Base-by-base conservation (phyloP, 2,797 vertebrate genomes). In the Trachops cirrhosus region DNA sequence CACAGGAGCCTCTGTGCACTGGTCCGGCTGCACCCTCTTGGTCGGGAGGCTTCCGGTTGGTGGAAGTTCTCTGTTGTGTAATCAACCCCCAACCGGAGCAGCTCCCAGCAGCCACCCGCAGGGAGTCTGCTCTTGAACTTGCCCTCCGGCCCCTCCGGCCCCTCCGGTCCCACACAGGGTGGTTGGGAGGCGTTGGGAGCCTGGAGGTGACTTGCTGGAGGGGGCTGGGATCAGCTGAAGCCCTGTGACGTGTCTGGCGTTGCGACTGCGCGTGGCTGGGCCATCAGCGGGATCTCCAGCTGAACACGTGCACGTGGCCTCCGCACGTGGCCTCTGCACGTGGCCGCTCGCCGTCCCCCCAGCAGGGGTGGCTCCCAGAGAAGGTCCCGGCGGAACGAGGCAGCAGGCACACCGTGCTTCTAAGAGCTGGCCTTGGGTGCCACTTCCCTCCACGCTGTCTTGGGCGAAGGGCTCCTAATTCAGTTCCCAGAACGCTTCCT, bases 111-210 rank as follows among this genome's bases (percentile, higher is more conserved):
- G 29, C n/a, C 83, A 4, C 6, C 16, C 3, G 68, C 52, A 22
- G 64, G 71, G 75, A 46, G 9, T 89, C 94, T 93, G 84, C 26
- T 92, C 84, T 32, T 62, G 46, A 95, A 62, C 67, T 84, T 78
- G 29, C 24, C 32, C 32, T 59, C 74, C 32, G n/a, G 12, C 24
- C 57, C 46, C 6, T 73, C 15, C 54, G 87, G n/a, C 18, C 48
- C 46, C 6, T 73, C 15, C 57, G 87, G n/a, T 14, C 48, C 5
- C 62, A 32, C 16, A n/a, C 3, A 73, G 26, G 74, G 9, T 74
- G 26, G 21, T 37, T 89, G 19, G 44, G 88, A 57, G 59, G 22
- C 29, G 24, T 29, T 78, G 77, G 71, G 46, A 62, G 64, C 44
- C 59, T 48, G 46, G 85, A 52, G 52, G 4, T 54, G 67, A 87